A percentile compares a stretch with the other conserved stretches of the same genome.
phyloP scores from a whole-genome alignment of 2,113 vertebrate genomes.

The Xyliphius kryptos region DNA sequence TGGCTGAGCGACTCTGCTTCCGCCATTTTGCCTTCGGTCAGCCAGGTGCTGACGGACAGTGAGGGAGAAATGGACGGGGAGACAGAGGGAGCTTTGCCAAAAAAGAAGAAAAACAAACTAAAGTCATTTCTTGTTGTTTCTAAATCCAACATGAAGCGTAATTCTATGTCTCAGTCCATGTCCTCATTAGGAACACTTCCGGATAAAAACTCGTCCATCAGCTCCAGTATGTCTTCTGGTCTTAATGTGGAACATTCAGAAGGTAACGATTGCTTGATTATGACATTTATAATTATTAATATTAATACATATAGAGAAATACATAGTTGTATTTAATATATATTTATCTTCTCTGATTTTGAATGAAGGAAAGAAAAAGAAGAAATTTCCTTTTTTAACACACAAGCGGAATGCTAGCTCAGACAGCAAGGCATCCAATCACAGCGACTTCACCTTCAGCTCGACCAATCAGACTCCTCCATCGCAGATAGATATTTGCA shows the following conservation, averaged over 20 bases:
- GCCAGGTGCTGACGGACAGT: conserved; percentile 73
- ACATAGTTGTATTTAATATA: too few species aligned
- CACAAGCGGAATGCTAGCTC: conserved; percentile 74
- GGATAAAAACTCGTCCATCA: conserved; percentile 53
- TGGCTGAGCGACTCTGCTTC: conserved; percentile 63
- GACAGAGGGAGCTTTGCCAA: conserved; percentile 37
- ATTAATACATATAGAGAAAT: too few species aligned
- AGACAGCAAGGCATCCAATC: conserved; percentile 63
- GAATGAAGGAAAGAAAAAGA: conserved; percentile 65
- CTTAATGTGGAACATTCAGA: conserved; percentile 61
- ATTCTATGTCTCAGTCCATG: conserved; percentile 90
- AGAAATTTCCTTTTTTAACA: conserved; percentile 65
- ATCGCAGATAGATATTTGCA: conserved; percentile 75
- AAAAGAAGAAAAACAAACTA: conserved; percentile 75
- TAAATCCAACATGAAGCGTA: conserved; percentile 77
- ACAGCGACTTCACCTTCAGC: conserved; percentile 63
- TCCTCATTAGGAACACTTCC: conserved; percentile 62
- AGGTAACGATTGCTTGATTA: too few species aligned
- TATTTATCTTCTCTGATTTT: conserved; percentile 1
- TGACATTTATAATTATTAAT: too few species aligned
- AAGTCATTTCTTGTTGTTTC: conserved; percentile 79
- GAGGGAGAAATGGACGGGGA: conserved; percentile 75
- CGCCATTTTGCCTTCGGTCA: conserved; percentile 58
- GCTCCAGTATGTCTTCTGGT: conserved; percentile 61
- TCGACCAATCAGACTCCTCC: conserved; percentile 57